Conservation (phyloP, 2,113 vertebrate genomes). For the Macaca nemestrina region DNA sequence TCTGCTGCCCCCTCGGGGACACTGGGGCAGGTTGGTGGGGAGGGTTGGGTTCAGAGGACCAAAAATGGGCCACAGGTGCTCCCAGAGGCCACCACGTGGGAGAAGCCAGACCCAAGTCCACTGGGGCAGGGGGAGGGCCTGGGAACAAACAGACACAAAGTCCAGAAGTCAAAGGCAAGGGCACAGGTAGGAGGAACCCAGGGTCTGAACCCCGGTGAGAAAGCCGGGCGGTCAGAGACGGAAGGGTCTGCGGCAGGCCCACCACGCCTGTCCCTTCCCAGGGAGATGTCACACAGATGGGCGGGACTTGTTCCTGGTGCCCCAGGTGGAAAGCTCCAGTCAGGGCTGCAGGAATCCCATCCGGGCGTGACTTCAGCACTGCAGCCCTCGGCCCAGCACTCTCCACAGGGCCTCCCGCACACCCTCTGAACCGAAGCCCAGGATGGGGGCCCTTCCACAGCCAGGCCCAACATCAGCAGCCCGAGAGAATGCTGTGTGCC, state of each 20-base stretch:
- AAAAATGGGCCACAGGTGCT: background rate
- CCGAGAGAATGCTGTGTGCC: background rate
- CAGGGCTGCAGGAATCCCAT: background rate
- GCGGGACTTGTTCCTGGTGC: too few species aligned
- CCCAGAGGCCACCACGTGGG: fast-evolving
- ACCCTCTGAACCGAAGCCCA: background rate
- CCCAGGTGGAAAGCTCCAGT: background rate
- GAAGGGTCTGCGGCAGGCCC: background rate
- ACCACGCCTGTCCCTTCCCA: too few species aligned
- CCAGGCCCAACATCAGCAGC: fast-evolving
- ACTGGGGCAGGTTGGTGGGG: too few species aligned
- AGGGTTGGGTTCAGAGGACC: background rate
- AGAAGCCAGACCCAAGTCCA: background rate
- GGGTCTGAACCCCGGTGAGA: background rate
- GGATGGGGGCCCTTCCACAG: background rate
- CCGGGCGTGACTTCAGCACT: background rate
- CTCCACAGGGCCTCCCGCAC: background rate
- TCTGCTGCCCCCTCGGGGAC: background rate
- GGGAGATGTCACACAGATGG: background rate
- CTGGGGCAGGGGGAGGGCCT: fast-evolving
- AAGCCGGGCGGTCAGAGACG: fast-evolving
- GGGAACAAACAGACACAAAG: background rate
- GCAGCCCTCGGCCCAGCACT: too few species aligned
- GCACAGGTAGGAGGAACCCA: background rate
- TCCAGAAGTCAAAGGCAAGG: background rate